Percentiles rank a stretch among this genome's conserved stretches.
Evolutionary conservation across 1,140 invertebrate species (phyloP).

Genomic region (Copidosoma floridanum): DNA sequence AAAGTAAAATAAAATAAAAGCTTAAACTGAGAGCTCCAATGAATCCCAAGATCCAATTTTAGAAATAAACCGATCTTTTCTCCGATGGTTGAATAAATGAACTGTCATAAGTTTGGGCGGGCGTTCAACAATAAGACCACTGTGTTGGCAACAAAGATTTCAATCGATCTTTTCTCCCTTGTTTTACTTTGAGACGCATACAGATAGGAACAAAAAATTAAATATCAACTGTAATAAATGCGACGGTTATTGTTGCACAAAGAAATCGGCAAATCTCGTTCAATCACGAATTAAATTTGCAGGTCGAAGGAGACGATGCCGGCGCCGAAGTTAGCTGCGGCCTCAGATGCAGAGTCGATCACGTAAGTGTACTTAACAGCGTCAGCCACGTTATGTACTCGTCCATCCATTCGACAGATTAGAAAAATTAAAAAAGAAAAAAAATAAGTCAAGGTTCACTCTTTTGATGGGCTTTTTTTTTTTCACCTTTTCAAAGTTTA

Average conservation of each 20-base stretch:
- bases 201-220: background rate
- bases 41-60: too few relatives aligned
- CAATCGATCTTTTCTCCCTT: too few relatives aligned
- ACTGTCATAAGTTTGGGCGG: too few relatives aligned
- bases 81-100: too few relatives aligned
- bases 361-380: conserved; percentile 42
- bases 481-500: background rate
- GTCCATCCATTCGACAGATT: background rate
- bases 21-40: too few relatives aligned
- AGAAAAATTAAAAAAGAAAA: background rate
- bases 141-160: too few relatives aligned
- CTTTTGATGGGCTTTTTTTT: background rate
- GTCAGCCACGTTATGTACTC: background rate
- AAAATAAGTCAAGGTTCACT: background rate
- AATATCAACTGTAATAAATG: background rate
- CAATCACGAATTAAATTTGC: conserved; percentile 45
- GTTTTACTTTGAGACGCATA: too few relatives aligned
- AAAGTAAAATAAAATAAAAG: too few relatives aligned
- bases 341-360: conserved; percentile 61
- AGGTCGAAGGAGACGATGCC: conserved; percentile 65
- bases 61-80: too few relatives aligned
- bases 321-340: conserved; percentile 65
- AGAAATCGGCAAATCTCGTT: background rate
- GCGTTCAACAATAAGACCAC: too few relatives aligned
- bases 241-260: conserved; percentile 4